These are phyloP conservation scores for Eudyptes chrysolophus DNA, from an alignment of 2,113 vertebrate genomes.

Conservation along the genomic window DNA sequence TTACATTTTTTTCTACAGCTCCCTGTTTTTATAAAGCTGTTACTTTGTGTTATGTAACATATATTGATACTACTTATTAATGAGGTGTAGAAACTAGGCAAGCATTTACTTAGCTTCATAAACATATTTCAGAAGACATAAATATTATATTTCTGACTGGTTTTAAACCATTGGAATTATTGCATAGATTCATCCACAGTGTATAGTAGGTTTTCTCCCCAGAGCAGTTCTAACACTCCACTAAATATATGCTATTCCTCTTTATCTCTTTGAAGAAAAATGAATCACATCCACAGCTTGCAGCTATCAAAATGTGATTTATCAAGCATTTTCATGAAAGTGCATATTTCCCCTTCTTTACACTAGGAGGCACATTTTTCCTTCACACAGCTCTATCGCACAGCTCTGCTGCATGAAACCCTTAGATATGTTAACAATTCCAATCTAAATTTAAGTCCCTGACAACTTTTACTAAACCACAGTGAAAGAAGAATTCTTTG, in stretches of 20 bases:
- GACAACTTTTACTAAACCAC: background rate
- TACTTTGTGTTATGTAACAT: background rate
- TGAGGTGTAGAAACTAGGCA: background rate
- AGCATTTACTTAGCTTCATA: conserved; percentile 20
- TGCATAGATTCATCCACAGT: conserved; percentile 1
- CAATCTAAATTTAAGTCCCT: background rate
- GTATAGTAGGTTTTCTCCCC: background rate
- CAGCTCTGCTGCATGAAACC: background rate
- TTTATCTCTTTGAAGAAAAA: conserved; percentile 61
- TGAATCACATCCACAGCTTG: conserved; percentile 53
- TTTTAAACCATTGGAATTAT: conserved; percentile 26
- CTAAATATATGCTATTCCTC: conserved; percentile 54
- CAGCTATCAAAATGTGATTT: conserved; percentile 52
- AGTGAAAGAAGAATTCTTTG: background rate
- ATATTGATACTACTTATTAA: background rate
- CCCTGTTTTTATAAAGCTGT: background rate
- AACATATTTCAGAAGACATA: background rate
- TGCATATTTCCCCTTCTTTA: conserved; percentile 40
- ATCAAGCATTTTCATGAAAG: conserved; percentile 18
- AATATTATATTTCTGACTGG: conserved; percentile 32
- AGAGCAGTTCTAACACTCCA: conserved; percentile 8
- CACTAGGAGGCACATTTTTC: conserved; percentile 76
- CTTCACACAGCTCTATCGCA: conserved; percentile 17
- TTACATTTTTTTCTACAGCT: background rate
- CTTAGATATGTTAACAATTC: background rate